Conservation (phyloP, 2,797 vertebrate genomes). For the Sebastes matsubarae region DNA sequence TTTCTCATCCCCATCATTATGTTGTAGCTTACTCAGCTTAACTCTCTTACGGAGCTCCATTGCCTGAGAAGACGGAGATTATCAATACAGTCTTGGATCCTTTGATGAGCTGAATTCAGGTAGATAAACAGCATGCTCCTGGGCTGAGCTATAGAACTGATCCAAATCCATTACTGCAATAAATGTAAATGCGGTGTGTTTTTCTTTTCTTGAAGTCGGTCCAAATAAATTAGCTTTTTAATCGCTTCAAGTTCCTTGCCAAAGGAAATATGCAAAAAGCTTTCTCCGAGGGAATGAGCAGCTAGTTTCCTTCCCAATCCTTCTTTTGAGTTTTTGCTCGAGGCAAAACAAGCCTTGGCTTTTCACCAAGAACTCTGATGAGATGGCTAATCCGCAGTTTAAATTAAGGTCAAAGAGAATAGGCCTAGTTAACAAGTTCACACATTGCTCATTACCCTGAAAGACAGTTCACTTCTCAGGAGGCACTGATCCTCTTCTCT, state of each 20-base stretch:
- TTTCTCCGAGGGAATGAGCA: conserved; percentile 60
- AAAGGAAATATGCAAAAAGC: conserved; percentile 66
- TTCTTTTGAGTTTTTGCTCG: conserved; percentile 56
- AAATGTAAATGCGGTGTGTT: conserved; percentile 38
- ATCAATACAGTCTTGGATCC: conserved; percentile 40
- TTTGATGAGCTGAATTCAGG: conserved; percentile 57
- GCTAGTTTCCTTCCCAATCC: conserved; percentile 60
- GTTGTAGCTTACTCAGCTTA: conserved; percentile 34
- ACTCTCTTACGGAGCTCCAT: conserved; percentile 78
- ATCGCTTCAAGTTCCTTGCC: conserved; percentile 66
- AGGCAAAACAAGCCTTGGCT: conserved; percentile 68
- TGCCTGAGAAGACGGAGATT: conserved; percentile 15
- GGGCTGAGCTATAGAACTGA: conserved; percentile 27
- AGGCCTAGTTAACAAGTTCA: conserved; percentile 63
- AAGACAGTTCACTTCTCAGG: conserved; percentile 41
- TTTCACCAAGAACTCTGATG: conserved; percentile 63
- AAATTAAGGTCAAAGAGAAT: conserved; percentile 69
- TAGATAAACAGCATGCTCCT: conserved; percentile 44
- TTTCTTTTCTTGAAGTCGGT: conserved; percentile 60
- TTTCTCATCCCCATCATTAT: conserved; percentile 1
- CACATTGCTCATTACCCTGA: conserved; percentile 44
- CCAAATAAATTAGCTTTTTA: conserved; percentile 74
- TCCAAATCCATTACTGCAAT: conserved; percentile 56
- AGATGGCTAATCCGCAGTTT: conserved; percentile 71
- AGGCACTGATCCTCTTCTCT: conserved; percentile 22